These are phyloP conservation scores for Catharus ustulatus DNA, from an alignment of 2,797 vertebrate genomes.

Conservation along the genomic window DNA sequence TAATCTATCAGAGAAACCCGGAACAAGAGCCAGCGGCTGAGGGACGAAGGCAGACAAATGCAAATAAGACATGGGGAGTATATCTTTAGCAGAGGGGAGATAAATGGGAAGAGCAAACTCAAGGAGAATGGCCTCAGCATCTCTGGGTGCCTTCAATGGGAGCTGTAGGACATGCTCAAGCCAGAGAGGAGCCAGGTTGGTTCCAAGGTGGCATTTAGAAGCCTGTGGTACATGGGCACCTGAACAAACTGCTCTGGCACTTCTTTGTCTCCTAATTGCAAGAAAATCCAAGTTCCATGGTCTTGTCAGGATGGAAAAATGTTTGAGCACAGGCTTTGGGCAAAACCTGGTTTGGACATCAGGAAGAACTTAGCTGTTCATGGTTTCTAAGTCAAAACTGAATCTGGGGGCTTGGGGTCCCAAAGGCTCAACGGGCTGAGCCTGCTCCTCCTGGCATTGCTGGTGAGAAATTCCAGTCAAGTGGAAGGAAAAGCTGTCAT, in stretches of 20 bases:
- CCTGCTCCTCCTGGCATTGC: not conserved
- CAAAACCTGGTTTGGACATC: not conserved
- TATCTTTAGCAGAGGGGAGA: conserved; percentile 46
- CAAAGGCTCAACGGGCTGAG: not conserved
- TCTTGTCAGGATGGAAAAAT: not conserved
- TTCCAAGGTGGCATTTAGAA: not conserved
- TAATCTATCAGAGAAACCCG: conserved; percentile 33
- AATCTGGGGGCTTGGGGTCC: not conserved
- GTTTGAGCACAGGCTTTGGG: not conserved
- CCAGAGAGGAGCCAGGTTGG: not conserved
- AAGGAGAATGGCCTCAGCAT: conserved; percentile 23
- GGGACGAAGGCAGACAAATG: conserved; percentile 59
- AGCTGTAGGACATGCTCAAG: not conserved
- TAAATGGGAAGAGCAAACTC: conserved; percentile 45
- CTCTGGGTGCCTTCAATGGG: not conserved
- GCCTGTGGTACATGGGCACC: accelerated
- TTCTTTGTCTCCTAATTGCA: not conserved
- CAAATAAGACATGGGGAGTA: conserved; percentile 18
- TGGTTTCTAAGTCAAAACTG: not conserved
- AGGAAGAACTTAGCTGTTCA: not conserved
- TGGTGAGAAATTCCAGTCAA: not conserved
- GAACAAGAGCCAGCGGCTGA: conserved; percentile 39
- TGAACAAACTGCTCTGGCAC: not conserved
- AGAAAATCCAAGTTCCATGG: not conserved
- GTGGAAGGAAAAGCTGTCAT: not conserved